phyloP scores from a whole-genome alignment of 2,797 vertebrate species.

The Pseudomugil tenellus region DNA sequence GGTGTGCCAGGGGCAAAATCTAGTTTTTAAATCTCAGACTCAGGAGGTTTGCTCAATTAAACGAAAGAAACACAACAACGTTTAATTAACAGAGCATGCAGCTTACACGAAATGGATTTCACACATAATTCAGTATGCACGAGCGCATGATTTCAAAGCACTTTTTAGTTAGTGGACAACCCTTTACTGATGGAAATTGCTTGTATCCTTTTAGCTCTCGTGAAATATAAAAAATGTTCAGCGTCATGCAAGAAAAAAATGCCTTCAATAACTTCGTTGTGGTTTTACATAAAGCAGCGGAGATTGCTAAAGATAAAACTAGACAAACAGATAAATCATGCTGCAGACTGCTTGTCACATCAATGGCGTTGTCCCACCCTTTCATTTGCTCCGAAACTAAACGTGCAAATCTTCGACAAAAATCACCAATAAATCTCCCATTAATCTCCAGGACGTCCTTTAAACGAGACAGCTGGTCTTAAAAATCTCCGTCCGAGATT shows the following conservation, averaged over 20 bases:
- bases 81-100: constrained; percentile 81
- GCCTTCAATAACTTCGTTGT: too few species aligned
- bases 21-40: constrained; percentile 79
- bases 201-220: constrained; percentile 72
- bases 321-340: constrained; percentile 64
- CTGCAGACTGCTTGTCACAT: constrained; percentile 52
- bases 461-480: constrained; percentile 13
- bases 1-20: constrained; percentile 81
- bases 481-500: constrained; percentile 27
- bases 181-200: constrained; percentile 60
- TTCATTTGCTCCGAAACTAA: constrained; percentile 57
- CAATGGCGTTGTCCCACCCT: constrained; percentile 71
- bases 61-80: constrained; percentile 69
- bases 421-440: constrained; percentile 64
- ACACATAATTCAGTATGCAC: constrained; percentile 78
- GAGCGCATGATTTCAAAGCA: constrained; percentile 67
- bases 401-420: constrained; percentile 62
- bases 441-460: constrained; percentile 53
- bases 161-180: constrained; percentile 43
- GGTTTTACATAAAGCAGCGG: constrained; percentile 14
- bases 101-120: constrained; percentile 80
- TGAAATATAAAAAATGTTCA: constrained; percentile 68
- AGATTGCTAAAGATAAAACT: constrained; percentile 43
- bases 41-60: constrained; percentile 80
- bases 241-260: constrained; percentile 1